phyloP scores from a whole-genome alignment of 2,113 vertebrate species.

The Xenopus tropicalis region UCB_Xtro_10.0 CM004452.2:30290501-30291000 shows the following conservation, averaged over 20 bases:
- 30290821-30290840: conserved; percentile 11
- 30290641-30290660: no score
- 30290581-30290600: no score
- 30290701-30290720: background rate
- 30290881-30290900: conserved; percentile 44
- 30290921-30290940: conserved; percentile 46
- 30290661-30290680: no score
- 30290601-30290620: no score
- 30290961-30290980: conserved; percentile 42
- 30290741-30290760: background rate
- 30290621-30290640: no score
- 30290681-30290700: background rate
- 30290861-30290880: conserved; percentile 46
- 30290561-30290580: no score
- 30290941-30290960: conserved; percentile 40
- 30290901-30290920: conserved; percentile 55
- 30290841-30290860: conserved; percentile 51
- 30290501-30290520: no score
- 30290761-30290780: background rate
- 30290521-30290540: no score
- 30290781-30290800: background rate
- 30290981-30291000: conserved; percentile 45
- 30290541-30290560: no score
- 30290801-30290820: conserved; percentile 2
- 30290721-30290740: background rate